Evolutionary conservation across 2,113 vertebrate genomes (phyloP).

Genomic region (Bubo blakistoni): DNA sequence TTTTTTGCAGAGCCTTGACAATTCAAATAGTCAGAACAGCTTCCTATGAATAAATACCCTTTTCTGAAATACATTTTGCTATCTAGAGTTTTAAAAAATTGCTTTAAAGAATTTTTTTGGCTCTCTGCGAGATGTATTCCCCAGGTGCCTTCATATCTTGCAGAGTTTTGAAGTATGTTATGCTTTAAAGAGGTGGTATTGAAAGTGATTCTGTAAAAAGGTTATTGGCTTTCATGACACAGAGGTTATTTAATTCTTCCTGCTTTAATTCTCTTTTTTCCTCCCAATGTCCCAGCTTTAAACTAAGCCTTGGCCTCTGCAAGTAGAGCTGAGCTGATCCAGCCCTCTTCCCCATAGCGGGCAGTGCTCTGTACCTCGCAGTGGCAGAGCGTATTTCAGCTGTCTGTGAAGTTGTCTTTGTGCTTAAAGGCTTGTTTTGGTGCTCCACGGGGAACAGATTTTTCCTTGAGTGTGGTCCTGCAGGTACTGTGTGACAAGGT

Average conservation of each 20-base stretch:
- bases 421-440: not conserved
- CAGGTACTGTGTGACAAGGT: rapidly evolving
- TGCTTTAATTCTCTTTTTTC: not conserved
- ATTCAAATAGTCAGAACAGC: not conserved
- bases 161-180: not conserved
- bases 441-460: not conserved
- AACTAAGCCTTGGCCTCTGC: not conserved
- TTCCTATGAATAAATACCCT: not conserved
- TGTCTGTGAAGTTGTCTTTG: not conserved
- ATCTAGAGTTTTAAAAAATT: not conserved
- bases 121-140: not conserved
- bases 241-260: not conserved
- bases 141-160: not conserved
- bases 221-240: not conserved
- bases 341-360: rapidly evolving
- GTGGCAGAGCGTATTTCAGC: not conserved
- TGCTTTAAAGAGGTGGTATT: not conserved
- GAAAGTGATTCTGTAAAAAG: not conserved
- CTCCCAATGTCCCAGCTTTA: not conserved
- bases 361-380: not conserved
- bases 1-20: not conserved
- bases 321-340: not conserved
- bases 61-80: not conserved
- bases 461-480: not conserved
- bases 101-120: not conserved